Percentiles rank a stretch among this genome's conserved stretches.
Conservation (phyloP, 2,113 vertebrate genomes). For the Triplophysa dalaica region DNA sequence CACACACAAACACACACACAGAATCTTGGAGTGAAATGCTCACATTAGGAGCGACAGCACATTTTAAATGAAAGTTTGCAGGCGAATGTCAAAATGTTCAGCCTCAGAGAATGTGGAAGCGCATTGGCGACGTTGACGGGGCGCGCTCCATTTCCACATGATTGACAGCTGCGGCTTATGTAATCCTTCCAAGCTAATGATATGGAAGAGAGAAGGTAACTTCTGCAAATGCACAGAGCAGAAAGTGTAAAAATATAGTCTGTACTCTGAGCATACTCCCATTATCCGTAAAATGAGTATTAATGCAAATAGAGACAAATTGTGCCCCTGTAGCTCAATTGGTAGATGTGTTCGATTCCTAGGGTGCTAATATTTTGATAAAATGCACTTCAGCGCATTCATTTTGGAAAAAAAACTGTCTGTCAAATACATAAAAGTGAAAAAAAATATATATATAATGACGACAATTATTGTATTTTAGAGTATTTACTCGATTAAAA, state of each 20-base stretch:
- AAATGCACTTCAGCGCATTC: no score
- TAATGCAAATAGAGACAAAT: no score
- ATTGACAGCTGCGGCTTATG: constrained; percentile 27
- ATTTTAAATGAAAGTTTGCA: background rate
- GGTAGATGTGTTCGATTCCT: no score
- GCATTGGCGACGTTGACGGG: background rate
- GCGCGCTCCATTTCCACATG: constrained; percentile 12
- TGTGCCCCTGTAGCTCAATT: no score
- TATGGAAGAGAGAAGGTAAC: constrained; percentile 8
- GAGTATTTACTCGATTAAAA: no score
- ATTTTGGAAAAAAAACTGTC: no score
- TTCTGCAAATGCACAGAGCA: background rate
- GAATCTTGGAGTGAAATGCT: background rate
- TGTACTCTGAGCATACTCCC: background rate
- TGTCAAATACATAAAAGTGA: no score
- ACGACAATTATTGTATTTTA: no score
- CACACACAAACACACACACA: background rate
- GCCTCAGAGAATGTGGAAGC: constrained; percentile 10
- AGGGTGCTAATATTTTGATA: no score
- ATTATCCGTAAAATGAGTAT: no score
- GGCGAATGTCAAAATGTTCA: constrained; percentile 1
- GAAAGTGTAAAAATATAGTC: background rate
- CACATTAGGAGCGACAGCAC: background rate
- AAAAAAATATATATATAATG: no score
- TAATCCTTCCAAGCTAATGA: constrained; percentile 1